These are phyloP conservation scores for Elegia similella DNA, from an alignment of 2,888 invertebrate genomes.

Conservation along the genomic window DNA sequence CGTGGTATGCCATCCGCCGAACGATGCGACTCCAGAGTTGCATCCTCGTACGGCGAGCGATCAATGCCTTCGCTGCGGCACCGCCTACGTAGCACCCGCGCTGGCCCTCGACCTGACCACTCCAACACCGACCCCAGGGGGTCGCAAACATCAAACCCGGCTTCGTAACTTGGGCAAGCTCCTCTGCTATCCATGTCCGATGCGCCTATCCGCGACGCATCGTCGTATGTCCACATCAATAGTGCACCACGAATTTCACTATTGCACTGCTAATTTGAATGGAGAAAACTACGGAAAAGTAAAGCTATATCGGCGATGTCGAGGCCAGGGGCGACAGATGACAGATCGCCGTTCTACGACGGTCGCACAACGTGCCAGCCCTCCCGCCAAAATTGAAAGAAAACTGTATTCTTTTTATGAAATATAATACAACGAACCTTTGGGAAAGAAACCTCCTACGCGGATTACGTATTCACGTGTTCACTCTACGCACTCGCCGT, in stretches of 20 bases:
- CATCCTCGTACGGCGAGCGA: conserved; percentile 75
- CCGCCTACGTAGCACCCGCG: conserved; percentile 70
- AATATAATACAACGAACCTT: conserved; percentile 37
- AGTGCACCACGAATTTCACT: conserved; percentile 59
- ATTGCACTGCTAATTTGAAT: conserved; percentile 71
- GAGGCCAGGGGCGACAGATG: conserved; percentile 68
- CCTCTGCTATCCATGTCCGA: conserved; percentile 75
- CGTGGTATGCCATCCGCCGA: conserved; percentile 54
- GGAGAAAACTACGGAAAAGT: conserved; percentile 56
- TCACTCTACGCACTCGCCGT: not conserved
- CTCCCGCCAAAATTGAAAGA: conserved; percentile 76
- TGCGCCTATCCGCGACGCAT: conserved; percentile 63
- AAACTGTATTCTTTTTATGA: conserved; percentile 49
- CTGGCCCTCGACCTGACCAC: conserved; percentile 64
- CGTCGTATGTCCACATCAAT: conserved; percentile 68
- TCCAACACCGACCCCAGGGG: conserved; percentile 66
- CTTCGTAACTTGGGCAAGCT: conserved; percentile 71
- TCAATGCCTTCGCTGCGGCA: conserved; percentile 78
- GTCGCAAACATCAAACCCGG: conserved; percentile 73
- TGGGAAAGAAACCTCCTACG: conserved; percentile 33
- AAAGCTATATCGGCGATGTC: conserved; percentile 54
- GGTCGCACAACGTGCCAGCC: conserved; percentile 53
- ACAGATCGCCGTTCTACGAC: conserved; percentile 66
- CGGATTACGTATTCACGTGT: conserved; percentile 13
- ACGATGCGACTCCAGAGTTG: conserved; percentile 52